Base-by-base conservation (phyloP, 2,797 vertebrate species). In the Mus spretus region DNA sequence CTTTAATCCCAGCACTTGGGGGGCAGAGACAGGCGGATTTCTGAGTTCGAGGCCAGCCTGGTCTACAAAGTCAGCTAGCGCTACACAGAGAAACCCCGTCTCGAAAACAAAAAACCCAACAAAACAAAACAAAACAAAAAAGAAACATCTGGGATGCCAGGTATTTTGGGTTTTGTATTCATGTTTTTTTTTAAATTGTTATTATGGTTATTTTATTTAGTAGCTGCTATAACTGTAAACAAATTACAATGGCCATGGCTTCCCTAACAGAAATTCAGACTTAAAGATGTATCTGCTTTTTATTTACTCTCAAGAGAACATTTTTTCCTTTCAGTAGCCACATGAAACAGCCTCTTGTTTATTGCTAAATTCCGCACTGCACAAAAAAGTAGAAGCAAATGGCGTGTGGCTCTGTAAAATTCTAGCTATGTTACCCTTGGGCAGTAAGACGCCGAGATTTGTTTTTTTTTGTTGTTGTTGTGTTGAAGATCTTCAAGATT, bases 401-500 rank as follows among this genome's bases (percentile, higher is more conserved):
- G 80, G 22, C 93, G 79, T 50, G 13, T 22, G 78, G 79, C 24
- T 81, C 70, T 67, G 88, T 96, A 82, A 89, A 91, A 97, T 97
- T 83, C 82, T 75, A 94, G 40, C 67, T 92, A 83, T 94, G 75
- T 89, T 85, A 44, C 37, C 65, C 78, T 89, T 83, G 88, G 91
- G 47, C 94, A 89, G 26, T 34, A 40, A 95, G 28, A 63, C 75
- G 37, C 85, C 61, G 75, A 93, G 74, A 72, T 77, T 92, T 88
- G 87, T 70, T 78, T 57, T 84, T 96, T 91, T 31, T 34, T 67
- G 63, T 34, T 67, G 65, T 63, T 92, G 82, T 88, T 93, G 78
- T 65, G 57, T 89, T 88, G 84, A 90, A 88, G 95, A 94, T 94
- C 95, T 89, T 89, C 89, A 95, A 70, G 19, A 92, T 81, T 95